These are phyloP conservation scores for Tinamus guttatus DNA, from an alignment of 2,113 vertebrate genomes.

Conservation along the genomic window DNA sequence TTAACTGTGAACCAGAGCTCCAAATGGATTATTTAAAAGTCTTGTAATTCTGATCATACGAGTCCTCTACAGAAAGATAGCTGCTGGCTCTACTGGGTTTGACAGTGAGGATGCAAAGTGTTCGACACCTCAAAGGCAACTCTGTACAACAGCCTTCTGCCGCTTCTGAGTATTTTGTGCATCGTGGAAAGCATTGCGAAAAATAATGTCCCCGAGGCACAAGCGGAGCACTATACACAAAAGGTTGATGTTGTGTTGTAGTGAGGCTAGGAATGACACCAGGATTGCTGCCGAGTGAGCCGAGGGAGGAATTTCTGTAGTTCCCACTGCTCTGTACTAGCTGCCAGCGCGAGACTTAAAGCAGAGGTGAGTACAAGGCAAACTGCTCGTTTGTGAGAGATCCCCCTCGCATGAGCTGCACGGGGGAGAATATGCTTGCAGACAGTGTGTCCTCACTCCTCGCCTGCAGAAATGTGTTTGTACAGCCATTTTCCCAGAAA, in stretches of 20 bases:
- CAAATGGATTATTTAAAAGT: slow-evolving; percentile 21
- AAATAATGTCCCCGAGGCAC: neutral
- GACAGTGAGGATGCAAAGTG: neutral
- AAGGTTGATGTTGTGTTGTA: neutral
- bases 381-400: neutral
- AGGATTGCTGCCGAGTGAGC: neutral
- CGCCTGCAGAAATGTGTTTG: neutral
- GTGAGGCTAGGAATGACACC: neutral
- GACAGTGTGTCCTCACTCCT: neutral
- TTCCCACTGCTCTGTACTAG: neutral
- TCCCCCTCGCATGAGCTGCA: neutral
- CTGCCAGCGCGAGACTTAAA: neutral
- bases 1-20: neutral
- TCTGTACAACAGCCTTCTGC: neutral
- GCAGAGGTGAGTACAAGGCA: neutral
- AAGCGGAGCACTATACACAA: neutral
- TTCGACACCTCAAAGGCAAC: neutral
- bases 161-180: neutral
- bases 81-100: neutral
- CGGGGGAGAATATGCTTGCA: neutral
- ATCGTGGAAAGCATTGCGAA: neutral
- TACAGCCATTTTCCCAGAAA: neutral
- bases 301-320: neutral
- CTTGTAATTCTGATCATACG: neutral
- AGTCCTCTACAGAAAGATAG: neutral